Percentiles rank a stretch among this genome's conserved stretches.
phyloP scores from a whole-genome alignment of 2,888 invertebrate species.

The Podabrus alpinus region DNA sequence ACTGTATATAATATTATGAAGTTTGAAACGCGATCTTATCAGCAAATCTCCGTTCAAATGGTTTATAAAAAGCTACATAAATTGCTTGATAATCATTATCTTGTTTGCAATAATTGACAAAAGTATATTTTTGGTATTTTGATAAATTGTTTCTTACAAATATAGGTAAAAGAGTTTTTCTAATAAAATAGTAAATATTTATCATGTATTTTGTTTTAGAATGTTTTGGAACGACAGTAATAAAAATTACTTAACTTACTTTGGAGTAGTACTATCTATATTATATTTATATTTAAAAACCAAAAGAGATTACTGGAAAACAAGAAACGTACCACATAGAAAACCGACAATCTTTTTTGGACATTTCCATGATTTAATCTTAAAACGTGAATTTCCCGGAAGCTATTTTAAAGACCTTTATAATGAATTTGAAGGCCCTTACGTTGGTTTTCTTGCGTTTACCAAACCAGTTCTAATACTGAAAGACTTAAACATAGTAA shows the following conservation, averaged over 20 bases:
- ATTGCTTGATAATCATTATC: too few species aligned
- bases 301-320: constrained; percentile 54
- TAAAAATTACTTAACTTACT: neutral
- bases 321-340: constrained; percentile 49
- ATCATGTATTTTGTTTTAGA: neutral
- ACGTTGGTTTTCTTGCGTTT: constrained; percentile 58
- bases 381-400: constrained; percentile 45
- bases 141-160: neutral
- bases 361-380: constrained; percentile 50
- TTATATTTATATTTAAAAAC: neutral
- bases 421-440: constrained; percentile 42
- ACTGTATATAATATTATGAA: too few species aligned
- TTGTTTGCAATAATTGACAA: too few species aligned
- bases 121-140: too few species aligned
- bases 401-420: constrained; percentile 45
- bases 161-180: neutral
- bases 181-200: neutral
- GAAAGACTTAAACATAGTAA: constrained; percentile 56
- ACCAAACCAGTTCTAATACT: constrained; percentile 57
- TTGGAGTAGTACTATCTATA: constrained; percentile 35
- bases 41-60: too few species aligned
- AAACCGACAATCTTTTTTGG: constrained; percentile 54
- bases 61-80: too few species aligned
- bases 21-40: too few species aligned
- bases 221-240: neutral